Base-by-base conservation (phyloP, 2,113 vertebrate genomes). In the Piprites chloris region DNA sequence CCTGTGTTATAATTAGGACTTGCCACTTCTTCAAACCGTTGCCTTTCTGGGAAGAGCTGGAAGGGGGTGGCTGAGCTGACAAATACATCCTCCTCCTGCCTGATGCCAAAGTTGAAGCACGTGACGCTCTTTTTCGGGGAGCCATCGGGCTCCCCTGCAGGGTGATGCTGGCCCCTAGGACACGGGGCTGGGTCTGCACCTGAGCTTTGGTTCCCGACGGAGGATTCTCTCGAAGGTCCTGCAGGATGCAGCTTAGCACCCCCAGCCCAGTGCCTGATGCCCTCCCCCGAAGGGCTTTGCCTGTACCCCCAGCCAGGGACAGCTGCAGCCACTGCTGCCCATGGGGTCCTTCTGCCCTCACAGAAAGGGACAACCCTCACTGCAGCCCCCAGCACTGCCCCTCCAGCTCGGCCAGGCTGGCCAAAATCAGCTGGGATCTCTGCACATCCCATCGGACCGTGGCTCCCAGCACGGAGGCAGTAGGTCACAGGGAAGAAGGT, bases 41-140 rank as follows among this genome's bases (percentile, higher is more conserved):
- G 90, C 85, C 88, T 93, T 94, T 77, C 96, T 90, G 94, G 95
- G 96, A 97, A 96, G 95, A 93, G 94, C 88, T 85, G 92, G 88
- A 94, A 92, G 95, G 95, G 94, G 96, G 96, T 94, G 96, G 92
- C 94, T 96, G 96, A 96, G 95, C 92, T 95, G 92, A 90, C 95
- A 96, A 85, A 97, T 86, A 82, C 96, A 90, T 94, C 95, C 95
- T 95, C 96, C 95, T 95, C 85, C 90, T 91, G 90, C 87, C 88
- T 96, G 94, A 72, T 95, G 90, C 92, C 95, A 94, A 95, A 96
- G 92, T 92, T 95, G 92, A 83, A 69, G 90, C 95, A 93, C 82
- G 79, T 94, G 96, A 97, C 27, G 21, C 81, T 80, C 35, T 66
- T 96, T 96, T 92, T 85, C 0, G 67, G 92, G 96, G 95, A 95